Base-by-base conservation (phyloP, 1,140 invertebrate species). In the Sesamia nonagrioides region DNA sequence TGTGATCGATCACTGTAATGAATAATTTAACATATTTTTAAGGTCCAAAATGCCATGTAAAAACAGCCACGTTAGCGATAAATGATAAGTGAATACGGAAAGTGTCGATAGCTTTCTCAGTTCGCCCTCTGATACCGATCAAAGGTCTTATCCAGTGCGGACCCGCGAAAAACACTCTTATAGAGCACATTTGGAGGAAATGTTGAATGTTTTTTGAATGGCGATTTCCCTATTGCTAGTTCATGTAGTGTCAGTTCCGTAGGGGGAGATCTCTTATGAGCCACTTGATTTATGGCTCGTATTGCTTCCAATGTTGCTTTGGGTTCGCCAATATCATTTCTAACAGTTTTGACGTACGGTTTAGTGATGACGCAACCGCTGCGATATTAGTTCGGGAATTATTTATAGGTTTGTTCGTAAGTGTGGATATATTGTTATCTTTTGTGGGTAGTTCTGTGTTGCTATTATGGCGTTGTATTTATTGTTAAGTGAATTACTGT, bases 11-110 rank as follows among this genome's bases (percentile, higher is more conserved):
- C 17, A 40, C 42, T 6, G 48, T 40, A 13, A 9, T n/a, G 18
- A 40, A 40, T 27, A 42, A n/a, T 58, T 42, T 42, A 11, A 6
- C 42, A 0, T 11, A 56, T 78, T 75, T 11, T 66, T 88, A 91
- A 89, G 81, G 87, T 87, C 77, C 35, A 82, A 79, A 81, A 82
- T 91, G 9, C 83, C 18, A 71, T 88, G 73, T 52, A 58, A 21
- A 75, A 66, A 63, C 11, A 50, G 52, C 78, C 74, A 27, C 83
- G 77, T 76, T 73, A 80, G 77, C 66, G 82, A 83, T 82, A 77
- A 86, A 89, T 89, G 85, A 91, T 89, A 90, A 89, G 84, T 89
- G 85, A 87, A 88, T 87, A 84, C 82, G 76, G 82, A 83, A 84
- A 87, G 84, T 82, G 86, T 90, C 85, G 86, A 89, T 86, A 84